A percentile compares a stretch with the other conserved stretches of the same genome.
Evolutionary conservation across 2,888 invertebrate genomes (phyloP).

Genomic region (Gisinianus flammeolus): DNA sequence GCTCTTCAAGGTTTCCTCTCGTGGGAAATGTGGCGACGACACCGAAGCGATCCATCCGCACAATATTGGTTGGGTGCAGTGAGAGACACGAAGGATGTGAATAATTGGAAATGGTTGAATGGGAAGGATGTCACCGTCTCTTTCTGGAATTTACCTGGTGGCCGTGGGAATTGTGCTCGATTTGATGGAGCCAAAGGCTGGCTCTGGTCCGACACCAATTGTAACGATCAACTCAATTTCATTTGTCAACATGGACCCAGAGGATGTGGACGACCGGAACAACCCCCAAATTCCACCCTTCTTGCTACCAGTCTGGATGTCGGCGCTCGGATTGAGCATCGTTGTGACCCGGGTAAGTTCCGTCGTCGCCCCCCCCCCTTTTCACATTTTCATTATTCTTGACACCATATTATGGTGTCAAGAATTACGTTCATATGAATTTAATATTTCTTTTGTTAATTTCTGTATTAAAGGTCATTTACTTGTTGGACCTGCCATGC

Average conservation of each 20-base stretch:
- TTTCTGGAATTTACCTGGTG: conserved; percentile 88
- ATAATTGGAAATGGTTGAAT: conserved; percentile 88
- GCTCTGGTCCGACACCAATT: conserved; percentile 93
- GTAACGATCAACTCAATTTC: conserved; percentile 81
- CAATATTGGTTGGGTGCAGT: conserved; percentile 95
- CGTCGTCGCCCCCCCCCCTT: no score
- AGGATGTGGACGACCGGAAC: conserved; percentile 89
- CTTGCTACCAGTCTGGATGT: conserved; percentile 77
- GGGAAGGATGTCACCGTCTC: conserved; percentile 87
- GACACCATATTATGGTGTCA: no score
- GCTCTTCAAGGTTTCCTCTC: conserved; percentile 92
- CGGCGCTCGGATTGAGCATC: conserved; percentile 81
- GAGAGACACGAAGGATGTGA: conserved; percentile 77
- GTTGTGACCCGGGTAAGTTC: conserved; percentile 70
- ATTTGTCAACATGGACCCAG: conserved; percentile 94
- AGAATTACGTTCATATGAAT: background rate
- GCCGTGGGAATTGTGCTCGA: conserved; percentile 82
- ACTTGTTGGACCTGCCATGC: conserved; percentile 80
- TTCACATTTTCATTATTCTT: background rate
- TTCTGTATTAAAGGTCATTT: conserved; percentile 70
- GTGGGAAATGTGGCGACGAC: conserved; percentile 91
- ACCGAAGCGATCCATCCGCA: conserved; percentile 86
- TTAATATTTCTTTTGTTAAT: background rate
- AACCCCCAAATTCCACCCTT: conserved; percentile 92
- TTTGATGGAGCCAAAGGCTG: conserved; percentile 93